These are phyloP conservation scores for Zaprionus nigranus DNA, from an alignment of 1,140 invertebrate species.

Conservation along the genomic window DNA sequence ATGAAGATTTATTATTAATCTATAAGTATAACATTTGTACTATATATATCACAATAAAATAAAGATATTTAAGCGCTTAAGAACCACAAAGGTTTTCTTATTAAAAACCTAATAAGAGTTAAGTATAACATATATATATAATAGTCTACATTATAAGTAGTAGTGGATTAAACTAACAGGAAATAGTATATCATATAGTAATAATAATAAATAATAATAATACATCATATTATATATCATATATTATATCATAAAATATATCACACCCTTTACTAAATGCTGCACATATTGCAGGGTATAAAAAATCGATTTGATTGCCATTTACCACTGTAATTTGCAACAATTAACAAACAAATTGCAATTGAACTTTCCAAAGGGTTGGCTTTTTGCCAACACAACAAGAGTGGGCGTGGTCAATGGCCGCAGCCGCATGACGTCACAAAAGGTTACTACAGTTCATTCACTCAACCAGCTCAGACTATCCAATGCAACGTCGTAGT, in stretches of 20 bases:
- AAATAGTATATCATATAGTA: too few species aligned
- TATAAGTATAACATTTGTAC: too few species aligned
- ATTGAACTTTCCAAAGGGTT: slow-evolving; percentile 34
- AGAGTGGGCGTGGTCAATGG: slow-evolving; percentile 46
- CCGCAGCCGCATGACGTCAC: background rate
- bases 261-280: background rate
- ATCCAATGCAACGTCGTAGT: background rate
- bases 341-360: slow-evolving; percentile 71
- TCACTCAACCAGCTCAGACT: slow-evolving; percentile 32
- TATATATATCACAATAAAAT: too few species aligned
- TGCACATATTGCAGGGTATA: slow-evolving; percentile 23
- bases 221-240: too few species aligned
- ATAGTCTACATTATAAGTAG: too few species aligned
- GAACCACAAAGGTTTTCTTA: background rate
- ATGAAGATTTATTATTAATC: too few species aligned
- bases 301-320: slow-evolving; percentile 64
- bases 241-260: too few species aligned
- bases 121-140: too few species aligned
- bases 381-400: background rate
- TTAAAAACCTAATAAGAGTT: background rate
- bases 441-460: slow-evolving; percentile 70
- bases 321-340: slow-evolving; percentile 55
- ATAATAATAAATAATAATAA: too few species aligned
- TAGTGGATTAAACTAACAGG: too few species aligned
- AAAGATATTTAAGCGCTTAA: too few species aligned